phyloP scores from a whole-genome alignment of 92 coral and sea anemone species.

The Palythoa grandiflora region DNA sequence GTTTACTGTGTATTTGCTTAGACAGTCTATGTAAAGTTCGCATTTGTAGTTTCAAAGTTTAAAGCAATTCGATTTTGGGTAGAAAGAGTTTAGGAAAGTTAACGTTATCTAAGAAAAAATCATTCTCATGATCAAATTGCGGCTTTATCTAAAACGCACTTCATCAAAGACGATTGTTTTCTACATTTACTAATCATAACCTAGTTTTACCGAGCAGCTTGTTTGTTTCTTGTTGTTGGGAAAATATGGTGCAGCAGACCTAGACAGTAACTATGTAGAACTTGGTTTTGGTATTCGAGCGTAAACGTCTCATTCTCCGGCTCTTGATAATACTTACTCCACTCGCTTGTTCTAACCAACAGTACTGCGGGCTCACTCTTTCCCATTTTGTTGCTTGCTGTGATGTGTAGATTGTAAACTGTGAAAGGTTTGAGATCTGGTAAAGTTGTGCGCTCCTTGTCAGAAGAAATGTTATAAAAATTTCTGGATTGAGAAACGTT shows the following conservation, averaged over 20 bases:
- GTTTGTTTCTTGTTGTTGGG: neutral
- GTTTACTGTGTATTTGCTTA: too few species aligned
- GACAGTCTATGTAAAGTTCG: too few species aligned
- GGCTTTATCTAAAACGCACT: too few species aligned
- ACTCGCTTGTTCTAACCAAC: neutral
- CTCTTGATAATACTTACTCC: slow-evolving; percentile 2
- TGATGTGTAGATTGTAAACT: slow-evolving; percentile 46
- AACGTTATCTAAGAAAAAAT: too few species aligned
- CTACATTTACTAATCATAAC: too few species aligned
- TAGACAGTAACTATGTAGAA: too few species aligned
- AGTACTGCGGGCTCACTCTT: slow-evolving; percentile 35
- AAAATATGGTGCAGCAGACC: neutral
- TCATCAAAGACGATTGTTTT: too few species aligned
- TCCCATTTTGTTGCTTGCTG: slow-evolving; percentile 75
- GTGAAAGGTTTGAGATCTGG: slow-evolving; percentile 59
- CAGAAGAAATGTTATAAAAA: slow-evolving; percentile 36
- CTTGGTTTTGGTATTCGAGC: neutral
- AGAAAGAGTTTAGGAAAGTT: too few species aligned
- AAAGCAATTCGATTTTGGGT: too few species aligned
- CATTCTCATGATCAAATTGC: too few species aligned
- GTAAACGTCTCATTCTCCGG: neutral
- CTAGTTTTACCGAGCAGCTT: neutral
- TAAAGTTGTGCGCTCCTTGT: slow-evolving; percentile 1
- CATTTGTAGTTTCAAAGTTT: too few species aligned
- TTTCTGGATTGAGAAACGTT: slow-evolving; percentile 46